Percentiles rank a stretch among this genome's conserved stretches.
Conservation (phyloP, 2,888 invertebrate species). For the Ypsolopha sequella region DNA sequence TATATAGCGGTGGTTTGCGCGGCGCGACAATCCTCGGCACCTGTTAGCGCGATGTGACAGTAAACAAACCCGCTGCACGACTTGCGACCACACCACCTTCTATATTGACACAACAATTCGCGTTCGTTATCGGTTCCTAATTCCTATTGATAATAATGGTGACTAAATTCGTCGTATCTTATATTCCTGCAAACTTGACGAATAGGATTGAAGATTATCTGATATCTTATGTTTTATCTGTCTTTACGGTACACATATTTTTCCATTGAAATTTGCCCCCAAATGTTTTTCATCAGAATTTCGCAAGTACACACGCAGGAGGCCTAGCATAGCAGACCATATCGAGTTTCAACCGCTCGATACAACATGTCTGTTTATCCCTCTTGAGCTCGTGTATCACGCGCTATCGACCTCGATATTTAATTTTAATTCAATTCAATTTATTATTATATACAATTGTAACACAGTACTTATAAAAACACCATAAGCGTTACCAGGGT, state of each 20-base stretch:
- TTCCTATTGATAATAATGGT: conserved; percentile 6
- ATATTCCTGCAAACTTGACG: too few species aligned
- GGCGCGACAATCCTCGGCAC: conserved; percentile 28
- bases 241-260: neutral
- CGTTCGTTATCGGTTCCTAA: conserved; percentile 14
- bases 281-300: too few species aligned
- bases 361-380: too few species aligned
- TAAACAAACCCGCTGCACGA: conserved; percentile 23
- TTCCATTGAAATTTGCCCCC: neutral
- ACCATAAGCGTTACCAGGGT: too few species aligned
- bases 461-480: too few species aligned
- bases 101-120: conserved; percentile 19
- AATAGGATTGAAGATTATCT: neutral
- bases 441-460: too few species aligned
- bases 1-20: conserved; percentile 31
- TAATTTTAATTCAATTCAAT: too few species aligned
- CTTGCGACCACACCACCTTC: conserved; percentile 11
- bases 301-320: too few species aligned
- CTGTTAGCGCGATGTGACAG: conserved; percentile 35
- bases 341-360: too few species aligned
- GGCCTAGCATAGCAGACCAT: too few species aligned
- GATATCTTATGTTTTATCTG: neutral
- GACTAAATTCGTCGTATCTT: neutral
- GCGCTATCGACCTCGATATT: too few species aligned
- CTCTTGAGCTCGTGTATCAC: too few species aligned